These are phyloP conservation scores for Callospermophilus lateralis DNA, from an alignment of 2,113 vertebrate species.

Conservation along the genomic window DNA sequence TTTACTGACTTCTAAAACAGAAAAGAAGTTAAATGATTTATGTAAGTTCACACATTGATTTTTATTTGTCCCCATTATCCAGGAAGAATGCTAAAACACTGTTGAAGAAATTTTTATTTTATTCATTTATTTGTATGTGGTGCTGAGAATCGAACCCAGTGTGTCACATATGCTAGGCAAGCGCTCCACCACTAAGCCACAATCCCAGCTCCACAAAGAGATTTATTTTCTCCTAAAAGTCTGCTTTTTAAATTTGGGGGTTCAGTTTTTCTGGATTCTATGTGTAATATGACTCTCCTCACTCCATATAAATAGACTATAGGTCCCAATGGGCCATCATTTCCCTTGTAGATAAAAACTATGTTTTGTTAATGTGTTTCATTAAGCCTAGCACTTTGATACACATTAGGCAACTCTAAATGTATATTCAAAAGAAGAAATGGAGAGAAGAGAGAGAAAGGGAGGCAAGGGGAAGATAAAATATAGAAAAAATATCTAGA, in stretches of 20 bases:
- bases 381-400: background rate
- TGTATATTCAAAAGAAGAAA: background rate
- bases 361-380: background rate
- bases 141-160: no score
- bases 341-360: background rate
- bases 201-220: background rate
- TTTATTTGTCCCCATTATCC: slow-evolving; percentile 36
- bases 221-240: slow-evolving; percentile 21
- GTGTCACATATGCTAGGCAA: no score
- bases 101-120: no score
- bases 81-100: background rate
- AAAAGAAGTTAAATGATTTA: background rate
- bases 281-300: background rate
- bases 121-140: no score
- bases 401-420: background rate
- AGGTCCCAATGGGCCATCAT: background rate
- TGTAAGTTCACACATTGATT: background rate
- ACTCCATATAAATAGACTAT: background rate
- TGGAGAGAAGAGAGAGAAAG: background rate
- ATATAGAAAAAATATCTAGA: background rate
- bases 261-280: slow-evolving; percentile 19
- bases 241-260: background rate
- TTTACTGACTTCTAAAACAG: no score
- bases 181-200: no score
- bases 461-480: background rate